phyloP scores from a whole-genome alignment of 2,797 vertebrate species.

The Cephalopachus bancanus region DNA sequence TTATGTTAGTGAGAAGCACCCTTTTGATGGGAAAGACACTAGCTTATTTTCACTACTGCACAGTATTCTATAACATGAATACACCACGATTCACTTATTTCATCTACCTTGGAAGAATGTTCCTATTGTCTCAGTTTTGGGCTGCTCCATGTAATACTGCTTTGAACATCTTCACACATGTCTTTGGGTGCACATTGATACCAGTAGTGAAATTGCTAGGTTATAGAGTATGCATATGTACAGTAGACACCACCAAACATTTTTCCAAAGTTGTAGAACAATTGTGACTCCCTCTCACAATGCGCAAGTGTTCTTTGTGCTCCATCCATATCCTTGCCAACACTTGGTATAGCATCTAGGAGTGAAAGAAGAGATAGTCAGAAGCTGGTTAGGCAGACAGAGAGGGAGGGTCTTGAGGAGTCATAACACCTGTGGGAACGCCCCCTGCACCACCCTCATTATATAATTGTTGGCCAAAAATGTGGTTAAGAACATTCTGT shows the following conservation, averaged over 20 bases:
- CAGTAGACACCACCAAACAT: background rate
- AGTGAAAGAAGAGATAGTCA: no score
- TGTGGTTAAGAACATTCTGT: no score
- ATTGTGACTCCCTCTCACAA: background rate
- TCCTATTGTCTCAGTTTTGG: background rate
- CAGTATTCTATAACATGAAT: background rate
- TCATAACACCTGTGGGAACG: no score
- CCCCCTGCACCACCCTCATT: no score
- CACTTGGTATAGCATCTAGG: background rate
- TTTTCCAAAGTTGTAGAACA: background rate
- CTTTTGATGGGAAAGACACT: background rate
- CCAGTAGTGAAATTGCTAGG: background rate
- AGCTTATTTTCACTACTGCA: background rate
- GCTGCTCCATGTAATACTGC: background rate
- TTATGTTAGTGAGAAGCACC: background rate
- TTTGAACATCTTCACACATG: background rate
- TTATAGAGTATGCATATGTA: background rate
- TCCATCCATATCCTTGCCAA: background rate
- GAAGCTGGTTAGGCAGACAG: no score
- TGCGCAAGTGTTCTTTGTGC: no score
- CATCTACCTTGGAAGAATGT: constrained; percentile 7
- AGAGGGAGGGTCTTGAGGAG: no score
- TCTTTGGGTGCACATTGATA: background rate
- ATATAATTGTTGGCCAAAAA: no score
- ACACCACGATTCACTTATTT: constrained; percentile 11